Evolutionary conservation across 2,113 vertebrate genomes (phyloP).

Genomic region (Brachypodius melanocephalos): DNA sequence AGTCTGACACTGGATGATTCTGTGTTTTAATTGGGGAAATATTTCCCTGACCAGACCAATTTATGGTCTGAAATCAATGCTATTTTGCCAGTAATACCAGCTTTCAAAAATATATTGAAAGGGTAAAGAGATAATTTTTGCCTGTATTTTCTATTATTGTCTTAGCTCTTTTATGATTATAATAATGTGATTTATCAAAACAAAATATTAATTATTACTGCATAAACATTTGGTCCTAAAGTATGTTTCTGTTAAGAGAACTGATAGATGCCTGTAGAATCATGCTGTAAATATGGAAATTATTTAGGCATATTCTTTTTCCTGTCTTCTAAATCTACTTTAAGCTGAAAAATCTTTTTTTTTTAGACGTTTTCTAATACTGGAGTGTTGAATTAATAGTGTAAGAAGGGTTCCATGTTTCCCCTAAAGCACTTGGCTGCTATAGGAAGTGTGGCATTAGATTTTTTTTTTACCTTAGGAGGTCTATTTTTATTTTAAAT

Average conservation of each 20-base stretch:
- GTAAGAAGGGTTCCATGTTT: rapidly evolving
- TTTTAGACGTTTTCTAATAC: neutral
- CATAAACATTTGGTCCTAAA: neutral
- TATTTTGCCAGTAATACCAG: neutral
- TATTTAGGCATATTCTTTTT: neutral
- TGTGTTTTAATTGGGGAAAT: neutral
- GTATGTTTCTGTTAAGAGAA: neutral
- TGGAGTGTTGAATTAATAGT: neutral
- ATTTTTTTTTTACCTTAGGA: neutral
- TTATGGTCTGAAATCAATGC: neutral
- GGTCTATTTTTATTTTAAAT: neutral
- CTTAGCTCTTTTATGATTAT: neutral
- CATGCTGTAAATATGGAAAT: neutral
- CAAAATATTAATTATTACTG: neutral
- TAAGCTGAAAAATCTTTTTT: neutral
- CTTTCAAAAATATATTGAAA: neutral
- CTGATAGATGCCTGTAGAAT: neutral
- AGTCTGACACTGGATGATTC: neutral
- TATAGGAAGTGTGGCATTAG: neutral
- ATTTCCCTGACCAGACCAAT: neutral
- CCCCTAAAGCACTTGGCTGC: neutral
- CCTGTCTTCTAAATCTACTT: neutral
- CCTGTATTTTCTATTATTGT: neutral
- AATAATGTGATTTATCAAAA: neutral
- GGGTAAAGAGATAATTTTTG: neutral